Evolutionary conservation across 2,888 invertebrate genomes (phyloP), one percentile per base, ranked within the genome.

Genomic region (Phyto melanocephala): DNA sequence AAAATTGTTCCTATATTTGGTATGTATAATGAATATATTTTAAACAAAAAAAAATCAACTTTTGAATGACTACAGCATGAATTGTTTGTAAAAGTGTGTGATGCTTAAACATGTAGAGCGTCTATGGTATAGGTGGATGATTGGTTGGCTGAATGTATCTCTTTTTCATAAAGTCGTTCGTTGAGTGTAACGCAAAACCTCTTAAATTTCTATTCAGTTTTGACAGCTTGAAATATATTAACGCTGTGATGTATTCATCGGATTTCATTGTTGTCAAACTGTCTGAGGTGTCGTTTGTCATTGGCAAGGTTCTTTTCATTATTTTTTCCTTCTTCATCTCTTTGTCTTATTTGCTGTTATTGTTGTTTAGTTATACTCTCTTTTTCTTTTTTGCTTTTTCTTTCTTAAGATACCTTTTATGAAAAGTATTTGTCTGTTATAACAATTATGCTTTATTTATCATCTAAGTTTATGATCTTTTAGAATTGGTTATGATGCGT

Each of bases 231-330:
- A 79, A 75, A 82, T 71, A 67, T 82, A 60, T 82, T 75, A 82
- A 82, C 42, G 54, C 70, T 76, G 71, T 79, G 82, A 82, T 79
- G 79, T 76, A 82, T 82, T 82, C 82, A 82, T 76, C 60, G 67
- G 54, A 76, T 79, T 79, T 71, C 47, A 82, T 82, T 82, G 82
- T 82, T 82, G 79, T 79, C 82, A 82, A 74, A 56, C 78, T 82
- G 82, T 82, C 82, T 82, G 47, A 79, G 82, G 67, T 75, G 79
- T 82, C 82, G 82, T 79, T 82, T 82, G 82, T 79, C 79, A 75
- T 82, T 82, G 70, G 72, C 70, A 77, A 74, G 17, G 45, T 63
- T 74, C 63, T 62, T 72, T 62, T 65, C n/a, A 42, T 35, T 45
- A 45, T 33, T 54, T 17, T 52, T 24, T 76, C n/a, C 62, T 37